A percentile compares a stretch with the other conserved stretches of the same genome.
Evolutionary conservation across 35 echinoderm and acorn worm species (phyloP).

Genomic region (Stichopus chloronotus): DNA sequence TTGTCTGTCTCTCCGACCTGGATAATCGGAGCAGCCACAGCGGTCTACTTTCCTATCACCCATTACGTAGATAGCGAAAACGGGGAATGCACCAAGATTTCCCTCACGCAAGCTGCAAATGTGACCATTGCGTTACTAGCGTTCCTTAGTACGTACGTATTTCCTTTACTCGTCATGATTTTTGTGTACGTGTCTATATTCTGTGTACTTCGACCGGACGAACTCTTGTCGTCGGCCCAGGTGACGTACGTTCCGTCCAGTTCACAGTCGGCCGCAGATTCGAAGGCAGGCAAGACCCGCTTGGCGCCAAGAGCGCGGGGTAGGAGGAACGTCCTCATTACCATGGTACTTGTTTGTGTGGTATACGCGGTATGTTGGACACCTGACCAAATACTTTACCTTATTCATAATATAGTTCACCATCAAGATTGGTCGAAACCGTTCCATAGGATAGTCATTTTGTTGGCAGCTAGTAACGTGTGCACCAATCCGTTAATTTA

Average conservation of each 20-base stretch:
- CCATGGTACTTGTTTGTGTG: constrained; percentile 39
- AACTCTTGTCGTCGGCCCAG: background rate
- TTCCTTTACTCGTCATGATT: constrained; percentile 41
- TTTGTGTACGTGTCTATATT: constrained; percentile 49
- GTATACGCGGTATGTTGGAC: constrained; percentile 40
- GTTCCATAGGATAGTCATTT: constrained; percentile 4
- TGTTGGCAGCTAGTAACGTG: constrained; percentile 44
- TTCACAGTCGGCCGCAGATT: background rate
- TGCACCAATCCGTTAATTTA: constrained; percentile 51
- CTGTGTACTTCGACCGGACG: background rate
- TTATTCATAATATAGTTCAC: background rate
- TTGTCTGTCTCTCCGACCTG: background rate
- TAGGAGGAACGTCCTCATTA: constrained; percentile 10
- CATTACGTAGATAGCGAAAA: background rate
- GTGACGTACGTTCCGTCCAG: background rate
- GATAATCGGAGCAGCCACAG: constrained; percentile 21
- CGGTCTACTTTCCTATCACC: constrained; percentile 14
- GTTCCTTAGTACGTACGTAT: background rate
- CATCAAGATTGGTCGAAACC: constrained; percentile 26
- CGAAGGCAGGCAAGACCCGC: no score
- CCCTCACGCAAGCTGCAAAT: background rate
- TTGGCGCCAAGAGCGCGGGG: background rate
- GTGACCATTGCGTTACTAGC: constrained; percentile 1
- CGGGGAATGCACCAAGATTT: background rate
- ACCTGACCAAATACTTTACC: constrained; percentile 37